Evolutionary conservation across 2,113 vertebrate species (phyloP).

Genomic region (Grus americana): DNA sequence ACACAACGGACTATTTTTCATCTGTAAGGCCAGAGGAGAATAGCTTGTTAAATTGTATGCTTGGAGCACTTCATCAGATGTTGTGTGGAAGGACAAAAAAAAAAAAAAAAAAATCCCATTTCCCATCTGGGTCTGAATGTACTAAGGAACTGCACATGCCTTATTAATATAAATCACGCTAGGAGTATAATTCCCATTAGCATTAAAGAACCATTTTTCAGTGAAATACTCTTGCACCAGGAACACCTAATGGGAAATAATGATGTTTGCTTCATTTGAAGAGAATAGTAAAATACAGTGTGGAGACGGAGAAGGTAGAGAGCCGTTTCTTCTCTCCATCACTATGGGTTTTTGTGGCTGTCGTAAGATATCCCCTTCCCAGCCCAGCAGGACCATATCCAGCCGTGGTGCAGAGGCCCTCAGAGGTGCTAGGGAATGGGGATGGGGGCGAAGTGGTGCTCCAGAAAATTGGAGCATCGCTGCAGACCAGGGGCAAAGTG

Average conservation of each 20-base stretch:
- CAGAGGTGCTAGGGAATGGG: not conserved
- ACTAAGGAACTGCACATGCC: not conserved
- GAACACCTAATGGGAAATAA: slow-evolving; percentile 25
- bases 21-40: slow-evolving; percentile 59
- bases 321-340: not conserved
- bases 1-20: slow-evolving; percentile 73
- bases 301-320: not conserved
- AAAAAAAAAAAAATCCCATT: not conserved
- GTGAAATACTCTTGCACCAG: not conserved
- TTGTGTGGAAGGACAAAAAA: slow-evolving; percentile 6
- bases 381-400: not conserved
- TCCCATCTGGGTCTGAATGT: slow-evolving; percentile 52
- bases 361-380: not conserved
- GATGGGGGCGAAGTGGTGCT: not conserved
- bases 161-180: slow-evolving; percentile 30
- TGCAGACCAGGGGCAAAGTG: accelerated
- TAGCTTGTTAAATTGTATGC: slow-evolving; percentile 39
- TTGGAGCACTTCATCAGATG: slow-evolving; percentile 59
- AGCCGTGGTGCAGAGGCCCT: accelerated
- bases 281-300: slow-evolving; percentile 39
- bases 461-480: not conserved
- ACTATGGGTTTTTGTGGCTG: accelerated
- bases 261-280: slow-evolving; percentile 45
- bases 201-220: slow-evolving; percentile 45
- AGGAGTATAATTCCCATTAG: slow-evolving; percentile 40